Evolutionary conservation across 2,888 invertebrate genomes (phyloP).

Genomic region (Polydrusus tereticollis): DNA sequence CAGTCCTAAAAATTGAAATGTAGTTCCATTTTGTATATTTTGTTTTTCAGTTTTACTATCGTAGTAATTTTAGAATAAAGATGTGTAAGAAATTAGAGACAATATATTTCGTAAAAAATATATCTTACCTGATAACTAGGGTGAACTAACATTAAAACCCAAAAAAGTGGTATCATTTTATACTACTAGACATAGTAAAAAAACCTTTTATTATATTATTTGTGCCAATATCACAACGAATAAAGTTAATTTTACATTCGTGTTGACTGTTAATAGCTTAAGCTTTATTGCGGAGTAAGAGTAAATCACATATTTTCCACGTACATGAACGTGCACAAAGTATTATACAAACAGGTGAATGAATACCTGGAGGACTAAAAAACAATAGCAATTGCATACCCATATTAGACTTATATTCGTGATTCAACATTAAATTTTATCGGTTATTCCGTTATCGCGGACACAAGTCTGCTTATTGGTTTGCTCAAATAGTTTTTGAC

Average conservation of each 20-base stretch:
- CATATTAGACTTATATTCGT: neutral
- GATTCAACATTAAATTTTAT: neutral
- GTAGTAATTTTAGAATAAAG: too few species aligned
- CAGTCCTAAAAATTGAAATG: too few species aligned
- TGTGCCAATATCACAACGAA: constrained; percentile 6
- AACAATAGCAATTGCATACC: neutral
- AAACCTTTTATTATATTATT: constrained; percentile 12
- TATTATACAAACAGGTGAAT: neutral
- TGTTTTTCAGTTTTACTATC: too few species aligned
- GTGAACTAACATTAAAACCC: constrained; percentile 1
- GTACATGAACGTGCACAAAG: constrained; percentile 2
- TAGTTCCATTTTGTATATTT: too few species aligned
- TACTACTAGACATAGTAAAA: neutral
- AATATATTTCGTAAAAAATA: neutral
- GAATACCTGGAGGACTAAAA: constrained; percentile 14
- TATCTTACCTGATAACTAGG: constrained; percentile 3
- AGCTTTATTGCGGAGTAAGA: constrained; percentile 1
- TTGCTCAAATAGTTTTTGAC: constrained; percentile 2
- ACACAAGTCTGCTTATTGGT: neutral
- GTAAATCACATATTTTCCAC: constrained; percentile 8
- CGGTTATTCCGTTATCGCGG: neutral
- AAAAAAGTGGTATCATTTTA: constrained; percentile 14
- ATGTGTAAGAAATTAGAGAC: neutral
- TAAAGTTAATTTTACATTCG: neutral
- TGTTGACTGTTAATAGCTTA: neutral